A percentile compares a stretch with the other conserved stretches of the same genome.
Conservation (phyloP, 2,797 vertebrate genomes). For the Rhabdomys pumilio region DNA sequence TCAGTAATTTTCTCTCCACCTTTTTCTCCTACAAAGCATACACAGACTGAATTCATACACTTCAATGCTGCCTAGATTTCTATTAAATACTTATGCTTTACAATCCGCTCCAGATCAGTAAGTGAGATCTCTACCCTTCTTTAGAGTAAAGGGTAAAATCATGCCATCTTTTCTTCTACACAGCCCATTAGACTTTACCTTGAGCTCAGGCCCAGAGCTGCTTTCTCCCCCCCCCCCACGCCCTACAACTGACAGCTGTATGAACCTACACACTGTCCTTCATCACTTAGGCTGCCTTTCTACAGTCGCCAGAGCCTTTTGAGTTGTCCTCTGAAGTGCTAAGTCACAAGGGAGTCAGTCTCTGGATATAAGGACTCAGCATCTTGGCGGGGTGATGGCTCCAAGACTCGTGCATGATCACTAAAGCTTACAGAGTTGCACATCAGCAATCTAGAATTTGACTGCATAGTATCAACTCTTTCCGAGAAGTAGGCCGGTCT, state of each 20-base stretch:
- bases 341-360: neutral
- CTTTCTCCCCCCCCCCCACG: neutral
- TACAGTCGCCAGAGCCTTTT: neutral
- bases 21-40: constrained; percentile 56
- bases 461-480: neutral
- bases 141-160: neutral
- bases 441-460: neutral
- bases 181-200: neutral
- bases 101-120: neutral
- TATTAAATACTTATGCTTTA: neutral
- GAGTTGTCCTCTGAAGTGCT: neutral
- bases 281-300: neutral
- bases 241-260: neutral
- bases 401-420: neutral
- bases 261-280: neutral
- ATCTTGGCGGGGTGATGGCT: neutral
- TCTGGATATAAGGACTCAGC: neutral
- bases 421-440: neutral
- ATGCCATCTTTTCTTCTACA: neutral
- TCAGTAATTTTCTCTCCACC: constrained; percentile 46
- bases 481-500: neutral
- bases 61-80: neutral
- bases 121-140: neutral
- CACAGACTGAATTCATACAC: too few relatives aligned
- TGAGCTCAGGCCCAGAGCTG: neutral